These are phyloP conservation scores for Stenotaenia linearis DNA, from an alignment of 2,888 invertebrate species.

Conservation along the genomic window DNA sequence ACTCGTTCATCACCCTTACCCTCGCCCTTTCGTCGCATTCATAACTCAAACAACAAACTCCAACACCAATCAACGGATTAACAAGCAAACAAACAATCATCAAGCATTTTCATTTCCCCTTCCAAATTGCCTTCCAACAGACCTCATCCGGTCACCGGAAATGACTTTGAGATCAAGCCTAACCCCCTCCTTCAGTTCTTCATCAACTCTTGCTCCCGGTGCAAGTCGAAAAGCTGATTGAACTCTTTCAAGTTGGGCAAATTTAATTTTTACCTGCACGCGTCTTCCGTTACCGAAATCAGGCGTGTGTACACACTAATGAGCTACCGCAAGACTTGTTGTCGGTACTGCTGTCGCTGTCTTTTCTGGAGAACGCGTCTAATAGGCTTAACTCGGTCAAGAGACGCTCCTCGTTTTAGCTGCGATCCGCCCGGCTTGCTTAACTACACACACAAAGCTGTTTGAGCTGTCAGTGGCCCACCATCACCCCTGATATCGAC, in stretches of 20 bases:
- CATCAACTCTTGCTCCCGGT: neutral
- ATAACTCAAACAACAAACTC: neutral
- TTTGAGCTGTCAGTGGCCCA: slow-evolving; percentile 26
- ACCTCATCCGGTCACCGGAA: slow-evolving; percentile 18
- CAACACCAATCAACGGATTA: neutral
- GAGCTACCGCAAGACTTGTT: neutral
- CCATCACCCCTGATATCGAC: slow-evolving; percentile 10
- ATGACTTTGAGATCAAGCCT: neutral
- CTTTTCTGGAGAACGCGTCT: neutral
- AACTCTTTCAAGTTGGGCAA: neutral
- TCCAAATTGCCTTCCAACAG: neutral
- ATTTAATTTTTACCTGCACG: neutral
- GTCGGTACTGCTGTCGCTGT: neutral
- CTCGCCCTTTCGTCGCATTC: neutral
- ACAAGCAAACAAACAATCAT: neutral
- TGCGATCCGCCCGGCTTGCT: neutral
- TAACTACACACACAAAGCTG: slow-evolving; percentile 26
- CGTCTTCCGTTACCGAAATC: neutral
- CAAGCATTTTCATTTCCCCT: slow-evolving; percentile 1
- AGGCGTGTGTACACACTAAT: neutral
- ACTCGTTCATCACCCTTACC: no score
- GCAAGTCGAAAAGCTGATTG: neutral
- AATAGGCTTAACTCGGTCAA: slow-evolving; percentile 26
- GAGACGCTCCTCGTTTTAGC: neutral
- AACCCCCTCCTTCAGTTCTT: neutral